Evolutionary conservation across 2,888 invertebrate species (phyloP).

Genomic region (Dryobota labecula): DNA sequence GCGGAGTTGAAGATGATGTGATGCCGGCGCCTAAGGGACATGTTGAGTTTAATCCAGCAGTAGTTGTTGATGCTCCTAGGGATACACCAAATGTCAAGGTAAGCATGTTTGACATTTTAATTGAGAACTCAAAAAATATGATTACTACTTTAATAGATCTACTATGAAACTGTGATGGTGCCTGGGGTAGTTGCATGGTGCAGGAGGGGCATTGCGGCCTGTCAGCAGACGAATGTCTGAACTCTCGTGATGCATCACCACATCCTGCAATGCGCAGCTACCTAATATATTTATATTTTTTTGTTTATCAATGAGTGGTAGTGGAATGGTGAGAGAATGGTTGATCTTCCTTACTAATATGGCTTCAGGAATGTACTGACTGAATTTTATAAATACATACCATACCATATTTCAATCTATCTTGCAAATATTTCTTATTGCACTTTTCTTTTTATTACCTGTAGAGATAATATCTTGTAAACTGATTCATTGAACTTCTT

Average conservation of each 20-base stretch:
- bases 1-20: slow-evolving; percentile 85
- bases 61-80: slow-evolving; percentile 91
- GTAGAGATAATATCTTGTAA: background rate
- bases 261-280: background rate
- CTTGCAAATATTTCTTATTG: slow-evolving; percentile 28
- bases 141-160: background rate
- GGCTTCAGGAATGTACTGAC: slow-evolving; percentile 17
- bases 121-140: background rate
- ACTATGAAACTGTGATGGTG: background rate
- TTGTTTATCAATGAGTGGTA: background rate
- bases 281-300: background rate
- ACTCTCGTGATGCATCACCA: background rate
- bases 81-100: slow-evolving; percentile 89
- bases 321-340: background rate
- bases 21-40: slow-evolving; percentile 83
- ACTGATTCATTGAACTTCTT: slow-evolving; percentile 1
- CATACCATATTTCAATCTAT: slow-evolving; percentile 17
- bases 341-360: slow-evolving; percentile 22
- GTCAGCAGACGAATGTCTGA: background rate
- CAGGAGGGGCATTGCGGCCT: too few relatives aligned
- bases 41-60: slow-evolving; percentile 93
- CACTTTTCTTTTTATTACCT: slow-evolving; percentile 18
- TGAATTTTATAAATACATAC: slow-evolving; percentile 1
- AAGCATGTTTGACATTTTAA: slow-evolving; percentile 39
- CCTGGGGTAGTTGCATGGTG: background rate